These are phyloP conservation scores for Malacoraja senta DNA, from an alignment of 2,797 vertebrate genomes.

Conservation along the genomic window DNA sequence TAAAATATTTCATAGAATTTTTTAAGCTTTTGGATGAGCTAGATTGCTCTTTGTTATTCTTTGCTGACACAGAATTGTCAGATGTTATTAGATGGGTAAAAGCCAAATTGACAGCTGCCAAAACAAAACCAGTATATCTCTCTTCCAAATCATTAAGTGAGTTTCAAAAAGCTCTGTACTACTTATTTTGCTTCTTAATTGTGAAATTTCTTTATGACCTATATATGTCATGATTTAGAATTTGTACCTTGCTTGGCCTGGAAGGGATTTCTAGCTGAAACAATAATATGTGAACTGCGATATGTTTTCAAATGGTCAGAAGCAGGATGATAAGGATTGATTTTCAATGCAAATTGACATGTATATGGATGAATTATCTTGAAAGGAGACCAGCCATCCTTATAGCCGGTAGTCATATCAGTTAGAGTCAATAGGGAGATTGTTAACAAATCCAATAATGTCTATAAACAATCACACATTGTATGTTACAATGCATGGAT, in stretches of 20 bases:
- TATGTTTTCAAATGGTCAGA: not conserved
- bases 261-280: not conserved
- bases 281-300: not conserved
- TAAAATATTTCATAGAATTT: too few species aligned
- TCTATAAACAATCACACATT: not conserved
- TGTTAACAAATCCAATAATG: not conserved
- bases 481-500: not conserved
- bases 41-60: not conserved
- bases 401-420: not conserved
- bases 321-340: not conserved
- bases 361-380: not conserved
- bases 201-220: not conserved
- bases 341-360: not conserved
- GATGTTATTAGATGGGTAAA: not conserved
- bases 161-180: not conserved
- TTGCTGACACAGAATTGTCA: not conserved
- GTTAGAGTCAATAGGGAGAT: not conserved
- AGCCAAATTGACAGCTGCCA: not conserved
- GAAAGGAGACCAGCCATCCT: not conserved
- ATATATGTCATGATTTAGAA: not conserved
- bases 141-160: not conserved
- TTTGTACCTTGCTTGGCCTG: not conserved
- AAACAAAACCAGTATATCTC: not conserved
- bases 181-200: not conserved
- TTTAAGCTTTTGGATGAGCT: not conserved